phyloP scores from a whole-genome alignment of 2,888 invertebrate genomes.

The Drosophila villosipedis region DNA sequence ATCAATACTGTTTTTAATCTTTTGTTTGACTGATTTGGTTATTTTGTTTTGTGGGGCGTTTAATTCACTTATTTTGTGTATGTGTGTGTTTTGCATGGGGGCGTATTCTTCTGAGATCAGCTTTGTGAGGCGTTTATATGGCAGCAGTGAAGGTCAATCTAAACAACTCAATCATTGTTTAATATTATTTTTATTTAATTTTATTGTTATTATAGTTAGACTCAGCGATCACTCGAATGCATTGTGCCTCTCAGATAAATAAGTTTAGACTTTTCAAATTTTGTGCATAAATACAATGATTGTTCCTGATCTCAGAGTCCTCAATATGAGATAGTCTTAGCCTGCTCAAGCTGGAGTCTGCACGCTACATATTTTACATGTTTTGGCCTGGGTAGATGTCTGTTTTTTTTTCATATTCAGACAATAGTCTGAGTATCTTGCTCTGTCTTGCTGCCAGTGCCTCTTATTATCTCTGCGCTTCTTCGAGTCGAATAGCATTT shows the following conservation, averaged over 20 bases:
- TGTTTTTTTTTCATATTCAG: not conserved
- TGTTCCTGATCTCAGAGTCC: not conserved
- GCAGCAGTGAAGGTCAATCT: not conserved
- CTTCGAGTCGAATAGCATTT: not conserved
- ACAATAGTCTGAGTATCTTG: not conserved
- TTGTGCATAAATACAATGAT: not conserved
- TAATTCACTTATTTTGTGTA: slow-evolving; percentile 2
- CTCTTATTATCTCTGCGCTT: not conserved
- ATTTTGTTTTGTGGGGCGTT: slow-evolving; percentile 46
- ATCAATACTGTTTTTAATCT: slow-evolving; percentile 64
- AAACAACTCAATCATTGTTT: not conserved
- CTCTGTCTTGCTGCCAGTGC: not conserved
- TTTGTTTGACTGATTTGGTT: slow-evolving; percentile 39
- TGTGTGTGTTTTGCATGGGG: slow-evolving; percentile 7
- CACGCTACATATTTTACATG: not conserved
- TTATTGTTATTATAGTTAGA: not conserved
- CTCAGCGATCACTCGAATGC: not conserved
- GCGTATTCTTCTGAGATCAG: slow-evolving; percentile 18
- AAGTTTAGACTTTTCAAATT: not conserved
- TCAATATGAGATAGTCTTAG: not conserved
- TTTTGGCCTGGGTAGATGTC: not conserved
- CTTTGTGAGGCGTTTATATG: slow-evolving; percentile 6
- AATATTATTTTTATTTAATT: not conserved
- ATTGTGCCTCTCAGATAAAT: not conserved
- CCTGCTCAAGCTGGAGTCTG: too few species aligned